These are phyloP conservation scores for Perca fluviatilis DNA, from an alignment of 2,113 vertebrate genomes.

Conservation along the genomic window DNA sequence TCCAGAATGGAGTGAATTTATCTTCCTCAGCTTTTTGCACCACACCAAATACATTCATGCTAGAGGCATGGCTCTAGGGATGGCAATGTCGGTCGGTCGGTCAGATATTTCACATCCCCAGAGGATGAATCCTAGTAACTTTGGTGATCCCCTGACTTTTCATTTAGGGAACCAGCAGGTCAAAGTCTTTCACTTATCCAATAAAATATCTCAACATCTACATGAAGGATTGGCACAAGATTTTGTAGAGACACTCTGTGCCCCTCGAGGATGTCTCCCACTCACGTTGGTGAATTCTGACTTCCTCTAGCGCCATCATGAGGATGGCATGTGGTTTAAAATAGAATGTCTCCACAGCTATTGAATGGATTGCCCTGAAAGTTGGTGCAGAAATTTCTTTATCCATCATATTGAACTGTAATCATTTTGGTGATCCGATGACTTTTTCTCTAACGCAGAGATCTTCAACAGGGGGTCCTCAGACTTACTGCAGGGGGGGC, in stretches of 20 bases:
- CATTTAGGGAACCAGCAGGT: neutral
- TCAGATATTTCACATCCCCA: neutral
- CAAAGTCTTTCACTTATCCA: no score
- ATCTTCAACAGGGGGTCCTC: no score
- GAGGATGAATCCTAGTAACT: neutral
- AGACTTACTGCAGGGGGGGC: no score
- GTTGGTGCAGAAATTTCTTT: neutral
- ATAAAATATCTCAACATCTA: neutral
- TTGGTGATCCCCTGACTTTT: neutral
- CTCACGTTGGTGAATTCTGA: neutral
- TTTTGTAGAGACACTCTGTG: neutral
- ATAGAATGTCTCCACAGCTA: neutral
- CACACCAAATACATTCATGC: neutral
- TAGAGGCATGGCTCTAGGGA: neutral
- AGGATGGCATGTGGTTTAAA: neutral
- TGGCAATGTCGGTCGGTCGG: no score
- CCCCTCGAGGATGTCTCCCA: neutral
- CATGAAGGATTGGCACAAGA: neutral
- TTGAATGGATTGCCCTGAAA: neutral
- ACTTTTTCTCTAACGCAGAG: neutral
- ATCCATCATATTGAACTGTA: neutral
- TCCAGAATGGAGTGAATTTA: neutral
- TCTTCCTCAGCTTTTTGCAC: neutral
- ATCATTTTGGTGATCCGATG: neutral
- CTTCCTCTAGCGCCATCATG: neutral